Conservation (phyloP, 1,140 invertebrate genomes). For the Nautilus pompilius region DNA sequence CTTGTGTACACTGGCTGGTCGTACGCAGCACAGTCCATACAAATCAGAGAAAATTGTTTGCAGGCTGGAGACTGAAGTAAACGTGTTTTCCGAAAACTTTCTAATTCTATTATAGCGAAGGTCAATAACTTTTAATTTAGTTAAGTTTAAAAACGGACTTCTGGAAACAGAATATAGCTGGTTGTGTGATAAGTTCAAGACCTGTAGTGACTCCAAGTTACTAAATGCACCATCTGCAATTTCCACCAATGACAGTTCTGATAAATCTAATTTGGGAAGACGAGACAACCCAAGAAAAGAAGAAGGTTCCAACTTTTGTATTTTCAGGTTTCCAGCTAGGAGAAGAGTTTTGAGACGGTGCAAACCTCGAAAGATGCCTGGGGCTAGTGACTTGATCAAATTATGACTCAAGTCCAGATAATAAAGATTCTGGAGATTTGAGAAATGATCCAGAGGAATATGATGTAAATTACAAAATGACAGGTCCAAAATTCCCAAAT, state of each 20-base stretch:
- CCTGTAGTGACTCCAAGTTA: not conserved
- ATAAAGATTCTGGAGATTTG: not conserved
- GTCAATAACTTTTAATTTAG: not conserved
- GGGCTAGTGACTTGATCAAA: not conserved
- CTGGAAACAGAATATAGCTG: not conserved
- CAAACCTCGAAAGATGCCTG: conserved; percentile 9
- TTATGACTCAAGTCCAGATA: conserved; percentile 4
- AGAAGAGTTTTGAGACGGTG: not conserved
- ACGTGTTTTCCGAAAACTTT: conserved; percentile 5
- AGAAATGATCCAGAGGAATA: not conserved
- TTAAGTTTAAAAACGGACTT: conserved; percentile 1
- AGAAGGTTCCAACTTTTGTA: not conserved
- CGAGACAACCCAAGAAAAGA: conserved; percentile 1
- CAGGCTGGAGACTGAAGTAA: conserved; percentile 2
- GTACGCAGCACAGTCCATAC: conserved; percentile 26
- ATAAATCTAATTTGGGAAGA: conserved; percentile 2
- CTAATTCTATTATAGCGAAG: conserved; percentile 6
- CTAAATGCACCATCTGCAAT: conserved; percentile 1
- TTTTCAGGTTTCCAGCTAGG: conserved; percentile 1
- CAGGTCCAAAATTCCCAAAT: conserved; percentile 1
- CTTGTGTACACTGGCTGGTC: not conserved
- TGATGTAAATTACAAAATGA: not conserved
- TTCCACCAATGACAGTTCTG: not conserved
- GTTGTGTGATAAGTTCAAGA: conserved; percentile 8
- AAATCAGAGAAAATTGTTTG: conserved; percentile 10